Conservation (phyloP, 2,888 invertebrate genomes). For the Ennomos fuscantarius region DNA sequence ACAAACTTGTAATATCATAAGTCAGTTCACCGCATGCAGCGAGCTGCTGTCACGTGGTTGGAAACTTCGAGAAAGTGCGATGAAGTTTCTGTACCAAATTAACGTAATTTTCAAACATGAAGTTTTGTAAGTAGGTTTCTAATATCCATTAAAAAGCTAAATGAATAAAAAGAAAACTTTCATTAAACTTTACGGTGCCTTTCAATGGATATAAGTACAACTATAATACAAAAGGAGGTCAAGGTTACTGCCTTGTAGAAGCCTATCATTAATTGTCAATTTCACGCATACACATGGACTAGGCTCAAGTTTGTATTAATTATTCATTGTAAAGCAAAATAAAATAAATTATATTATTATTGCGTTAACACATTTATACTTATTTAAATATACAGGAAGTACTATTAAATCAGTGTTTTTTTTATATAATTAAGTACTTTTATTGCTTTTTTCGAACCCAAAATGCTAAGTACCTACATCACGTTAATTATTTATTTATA, state of each 20-base stretch:
- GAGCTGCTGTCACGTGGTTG: constrained; percentile 43
- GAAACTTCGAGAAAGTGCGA: constrained; percentile 45
- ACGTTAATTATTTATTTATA: too few relatives aligned
- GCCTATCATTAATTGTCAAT: constrained; percentile 20
- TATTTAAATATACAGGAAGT: too few relatives aligned
- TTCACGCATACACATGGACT: not conserved
- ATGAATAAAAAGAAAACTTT: not conserved
- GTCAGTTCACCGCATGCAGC: constrained; percentile 45
- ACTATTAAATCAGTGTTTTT: too few relatives aligned
- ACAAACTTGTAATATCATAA: constrained; percentile 45
- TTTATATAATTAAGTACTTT: too few relatives aligned
- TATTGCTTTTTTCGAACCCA: too few relatives aligned
- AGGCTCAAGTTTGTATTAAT: too few relatives aligned
- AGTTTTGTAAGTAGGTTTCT: constrained; percentile 21
- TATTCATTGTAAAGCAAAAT: too few relatives aligned
- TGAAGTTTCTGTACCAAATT: constrained; percentile 38
- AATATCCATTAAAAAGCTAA: not conserved
- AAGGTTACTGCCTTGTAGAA: constrained; percentile 16
- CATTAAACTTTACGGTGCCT: not conserved
- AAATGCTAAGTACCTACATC: too few relatives aligned
- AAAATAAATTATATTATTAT: too few relatives aligned
- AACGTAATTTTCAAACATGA: constrained; percentile 31
- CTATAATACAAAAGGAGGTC: constrained; percentile 1
- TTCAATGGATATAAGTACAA: not conserved
- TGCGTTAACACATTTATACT: too few relatives aligned